A percentile compares a stretch with the other conserved stretches of the same genome.
phyloP scores from a whole-genome alignment of 1,140 invertebrate genomes.

The Apocrypta bakeri region DNA sequence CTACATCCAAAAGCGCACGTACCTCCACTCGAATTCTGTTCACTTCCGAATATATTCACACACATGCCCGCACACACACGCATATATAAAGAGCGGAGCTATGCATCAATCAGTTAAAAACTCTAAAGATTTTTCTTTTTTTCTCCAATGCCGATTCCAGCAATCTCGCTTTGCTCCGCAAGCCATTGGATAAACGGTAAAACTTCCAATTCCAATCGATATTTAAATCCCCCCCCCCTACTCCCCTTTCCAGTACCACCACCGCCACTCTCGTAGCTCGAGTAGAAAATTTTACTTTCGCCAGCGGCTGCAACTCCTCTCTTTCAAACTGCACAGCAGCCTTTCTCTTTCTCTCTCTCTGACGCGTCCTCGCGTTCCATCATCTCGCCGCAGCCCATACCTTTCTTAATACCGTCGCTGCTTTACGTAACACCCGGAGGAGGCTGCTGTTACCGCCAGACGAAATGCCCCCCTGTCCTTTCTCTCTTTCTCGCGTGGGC shows the following conservation, averaged over 20 bases:
- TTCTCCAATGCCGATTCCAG: no score
- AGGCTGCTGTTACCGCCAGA: neutral
- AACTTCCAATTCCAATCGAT: constrained; percentile 1
- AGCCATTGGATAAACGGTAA: no score
- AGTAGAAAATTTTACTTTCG: constrained; percentile 36
- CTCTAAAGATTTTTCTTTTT: neutral
- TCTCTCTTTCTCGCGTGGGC: neutral
- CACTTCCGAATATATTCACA: no score
- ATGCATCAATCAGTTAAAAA: neutral
- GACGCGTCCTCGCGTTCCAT: constrained; percentile 9
- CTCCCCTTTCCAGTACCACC: no score
- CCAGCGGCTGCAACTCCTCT: neutral
- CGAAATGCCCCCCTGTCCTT: neutral
- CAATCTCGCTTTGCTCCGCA: no score
- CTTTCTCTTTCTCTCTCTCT: constrained; percentile 27
- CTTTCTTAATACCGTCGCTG: constrained; percentile 33
- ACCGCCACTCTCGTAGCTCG: no score
- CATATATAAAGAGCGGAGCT: no score
- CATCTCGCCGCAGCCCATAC: constrained; percentile 4
- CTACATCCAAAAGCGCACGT: no score
- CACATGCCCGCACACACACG: no score
- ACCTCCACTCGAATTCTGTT: no score
- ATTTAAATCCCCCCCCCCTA: constrained; percentile 24
- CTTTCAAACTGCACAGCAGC: constrained; percentile 2
- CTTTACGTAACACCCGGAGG: constrained; percentile 28